Conservation (phyloP, 1,140 invertebrate genomes). For the Cherax quadricarinatus region DNA sequence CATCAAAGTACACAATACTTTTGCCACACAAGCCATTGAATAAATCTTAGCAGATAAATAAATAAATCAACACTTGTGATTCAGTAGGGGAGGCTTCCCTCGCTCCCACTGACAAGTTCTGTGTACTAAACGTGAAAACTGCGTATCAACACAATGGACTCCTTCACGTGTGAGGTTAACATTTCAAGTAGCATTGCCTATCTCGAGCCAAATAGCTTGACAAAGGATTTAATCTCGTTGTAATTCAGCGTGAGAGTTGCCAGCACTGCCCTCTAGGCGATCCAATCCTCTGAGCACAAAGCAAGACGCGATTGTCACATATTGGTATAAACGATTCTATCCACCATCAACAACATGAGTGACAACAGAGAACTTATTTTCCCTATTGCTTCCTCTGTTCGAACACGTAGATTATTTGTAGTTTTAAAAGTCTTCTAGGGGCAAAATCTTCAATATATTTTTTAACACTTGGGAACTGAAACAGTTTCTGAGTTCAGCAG, state of each 20-base stretch:
- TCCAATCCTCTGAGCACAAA: slow-evolving; percentile 66
- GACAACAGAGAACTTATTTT: slow-evolving; percentile 70
- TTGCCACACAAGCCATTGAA: background rate
- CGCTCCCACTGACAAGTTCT: background rate
- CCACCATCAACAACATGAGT: slow-evolving; percentile 70
- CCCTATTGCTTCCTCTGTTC: slow-evolving; percentile 34
- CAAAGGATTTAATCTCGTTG: slow-evolving; percentile 71
- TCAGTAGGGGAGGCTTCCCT: too few species aligned
- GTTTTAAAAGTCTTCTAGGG: too few species aligned
- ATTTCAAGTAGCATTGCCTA: slow-evolving; percentile 69
- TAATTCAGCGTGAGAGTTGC: slow-evolving; percentile 63
- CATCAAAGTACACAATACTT: too few species aligned
- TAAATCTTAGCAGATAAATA: background rate
- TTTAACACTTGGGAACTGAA: too few species aligned
- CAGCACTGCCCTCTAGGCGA: slow-evolving; percentile 63
- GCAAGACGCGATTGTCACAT: slow-evolving; percentile 68
- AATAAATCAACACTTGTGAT: background rate
- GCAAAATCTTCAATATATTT: too few species aligned
- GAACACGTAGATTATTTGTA: background rate
- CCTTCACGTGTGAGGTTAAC: slow-evolving; percentile 66
- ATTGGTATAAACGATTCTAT: slow-evolving; percentile 70
- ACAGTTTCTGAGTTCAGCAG: background rate
- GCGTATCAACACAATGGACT: slow-evolving; percentile 57
- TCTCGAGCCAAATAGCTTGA: slow-evolving; percentile 68
- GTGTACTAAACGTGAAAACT: slow-evolving; percentile 6